Evolutionary conservation across 2,888 invertebrate genomes (phyloP), one percentile per base, ranked within the genome.

Genomic region (Galerucella nymphaeae): DNA sequence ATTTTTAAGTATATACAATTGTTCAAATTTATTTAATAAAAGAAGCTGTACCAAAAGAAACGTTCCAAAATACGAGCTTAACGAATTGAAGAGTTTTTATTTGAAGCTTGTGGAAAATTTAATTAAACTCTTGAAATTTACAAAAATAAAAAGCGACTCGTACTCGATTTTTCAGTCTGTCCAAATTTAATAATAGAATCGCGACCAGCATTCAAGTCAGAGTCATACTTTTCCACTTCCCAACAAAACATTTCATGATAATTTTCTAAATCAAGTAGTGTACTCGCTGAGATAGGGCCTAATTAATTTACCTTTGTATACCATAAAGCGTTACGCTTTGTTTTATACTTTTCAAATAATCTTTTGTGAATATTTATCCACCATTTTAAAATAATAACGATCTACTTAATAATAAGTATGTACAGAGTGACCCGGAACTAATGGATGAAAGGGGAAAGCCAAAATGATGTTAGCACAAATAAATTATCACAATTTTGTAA

Each of bases 271-370:
- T 57, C 57, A 57, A 57, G 20, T 18, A 57, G 23, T 23, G 57
- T 23, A 23, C 18, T 16, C 16, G 10, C 57, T 23, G 13, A 57
- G 20, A 57, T 57, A 23, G 57, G 23, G 13, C 57, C 6, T 57
- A 57, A 57, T 57, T 57, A 57, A 57, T 57, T 57, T 57, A 57
- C 57, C 57, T 57, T 57, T 57, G 23, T 57, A 20, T 23, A 18
- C 57, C 20, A 1, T 57, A 57, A 23, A 57, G 20, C 14, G 11
- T 20, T 23, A 4, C 13, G 23, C 23, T 23, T 20, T 57, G 16
- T 57, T 57, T 57, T 57, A 20, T 10, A n/a, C 8, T 57, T 55
- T 55, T 55, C 55, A 20, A 55, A 11, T 23, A 13, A 5, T 57
- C 13, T 20, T 57, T 57, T 23, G 23, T 57, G 20, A 23, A 23